Percentiles rank a stretch among this genome's conserved stretches.
These are phyloP conservation scores for Bombus turneri DNA, from an alignment of 1,140 invertebrate species.

Conservation along the genomic window DNA sequence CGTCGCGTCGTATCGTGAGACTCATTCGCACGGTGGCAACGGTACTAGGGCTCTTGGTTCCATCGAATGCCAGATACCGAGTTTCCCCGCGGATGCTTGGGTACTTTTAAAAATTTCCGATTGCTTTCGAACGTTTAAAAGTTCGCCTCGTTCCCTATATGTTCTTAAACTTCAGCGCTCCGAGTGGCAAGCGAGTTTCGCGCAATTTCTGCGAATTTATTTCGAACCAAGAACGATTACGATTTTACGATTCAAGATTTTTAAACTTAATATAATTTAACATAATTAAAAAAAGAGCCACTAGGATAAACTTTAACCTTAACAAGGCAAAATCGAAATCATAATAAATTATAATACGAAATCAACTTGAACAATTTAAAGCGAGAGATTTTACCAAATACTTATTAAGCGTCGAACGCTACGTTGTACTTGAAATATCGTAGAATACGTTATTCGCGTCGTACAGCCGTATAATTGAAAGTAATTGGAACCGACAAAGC, in stretches of 20 bases:
- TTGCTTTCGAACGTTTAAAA: not conserved
- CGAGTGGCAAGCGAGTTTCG: not conserved
- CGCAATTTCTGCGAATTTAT: not conserved
- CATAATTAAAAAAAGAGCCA: too few species aligned
- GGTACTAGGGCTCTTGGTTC: not conserved
- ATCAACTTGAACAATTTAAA: too few species aligned
- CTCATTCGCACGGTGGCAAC: not conserved
- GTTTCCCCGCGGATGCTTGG: not conserved
- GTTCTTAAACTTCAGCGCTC: not conserved
- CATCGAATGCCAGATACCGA: not conserved
- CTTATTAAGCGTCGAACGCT: too few species aligned
- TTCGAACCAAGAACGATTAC: not conserved
- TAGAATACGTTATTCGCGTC: too few species aligned
- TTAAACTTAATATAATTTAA: too few species aligned
- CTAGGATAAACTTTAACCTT: too few species aligned
- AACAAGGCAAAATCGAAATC: too few species aligned
- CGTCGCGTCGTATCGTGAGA: conserved; percentile 6
- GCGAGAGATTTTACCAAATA: too few species aligned
- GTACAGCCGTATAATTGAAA: too few species aligned
- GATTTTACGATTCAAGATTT: not conserved
- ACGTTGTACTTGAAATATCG: too few species aligned
- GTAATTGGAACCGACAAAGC: too few species aligned
- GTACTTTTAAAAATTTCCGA: not conserved
- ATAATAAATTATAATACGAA: too few species aligned
- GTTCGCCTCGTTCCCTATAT: not conserved